These are phyloP conservation scores for Microcebus ravelobensis DNA, from an alignment of 2,113 vertebrate genomes.

Conservation along the genomic window DNA sequence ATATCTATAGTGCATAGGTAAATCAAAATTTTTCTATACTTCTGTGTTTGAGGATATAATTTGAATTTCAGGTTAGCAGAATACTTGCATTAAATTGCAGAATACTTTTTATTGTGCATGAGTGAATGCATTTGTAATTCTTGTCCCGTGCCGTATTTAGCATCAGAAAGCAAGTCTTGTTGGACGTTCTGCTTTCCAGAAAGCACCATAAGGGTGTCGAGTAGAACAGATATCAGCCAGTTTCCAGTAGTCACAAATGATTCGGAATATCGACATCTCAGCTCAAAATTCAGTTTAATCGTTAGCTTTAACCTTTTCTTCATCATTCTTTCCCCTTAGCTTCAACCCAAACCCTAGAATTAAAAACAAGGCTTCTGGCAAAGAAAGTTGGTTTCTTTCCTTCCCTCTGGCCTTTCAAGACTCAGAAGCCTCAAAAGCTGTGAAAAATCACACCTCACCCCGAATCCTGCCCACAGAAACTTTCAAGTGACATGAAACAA, in stretches of 20 bases:
- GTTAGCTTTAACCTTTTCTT: background rate
- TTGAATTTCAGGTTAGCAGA: constrained; percentile 1
- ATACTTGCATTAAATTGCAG: background rate
- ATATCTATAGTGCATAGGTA: background rate
- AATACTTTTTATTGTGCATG: background rate
- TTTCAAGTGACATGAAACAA: background rate
- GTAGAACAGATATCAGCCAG: background rate
- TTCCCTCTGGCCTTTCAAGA: constrained; percentile 16
- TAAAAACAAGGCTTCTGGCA: background rate
- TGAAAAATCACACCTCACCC: background rate
- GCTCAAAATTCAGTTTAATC: constrained; percentile 24
- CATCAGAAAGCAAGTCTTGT: background rate
- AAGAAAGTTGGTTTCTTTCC: background rate
- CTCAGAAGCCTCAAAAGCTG: background rate
- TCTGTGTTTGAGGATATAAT: background rate
- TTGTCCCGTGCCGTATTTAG: background rate
- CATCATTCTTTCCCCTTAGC: accelerated
- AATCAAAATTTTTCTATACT: background rate
- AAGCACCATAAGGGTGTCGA: background rate
- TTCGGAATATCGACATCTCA: background rate
- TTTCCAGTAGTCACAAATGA: background rate
- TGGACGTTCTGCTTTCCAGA: background rate
- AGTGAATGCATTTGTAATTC: constrained; percentile 32
- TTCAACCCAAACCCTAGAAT: background rate
- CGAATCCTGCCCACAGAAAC: background rate